Percentiles rank a stretch among this genome's conserved stretches.
Evolutionary conservation across 2,888 invertebrate genomes (phyloP).

Genomic region (Sphaerophoria taeniata): DNA sequence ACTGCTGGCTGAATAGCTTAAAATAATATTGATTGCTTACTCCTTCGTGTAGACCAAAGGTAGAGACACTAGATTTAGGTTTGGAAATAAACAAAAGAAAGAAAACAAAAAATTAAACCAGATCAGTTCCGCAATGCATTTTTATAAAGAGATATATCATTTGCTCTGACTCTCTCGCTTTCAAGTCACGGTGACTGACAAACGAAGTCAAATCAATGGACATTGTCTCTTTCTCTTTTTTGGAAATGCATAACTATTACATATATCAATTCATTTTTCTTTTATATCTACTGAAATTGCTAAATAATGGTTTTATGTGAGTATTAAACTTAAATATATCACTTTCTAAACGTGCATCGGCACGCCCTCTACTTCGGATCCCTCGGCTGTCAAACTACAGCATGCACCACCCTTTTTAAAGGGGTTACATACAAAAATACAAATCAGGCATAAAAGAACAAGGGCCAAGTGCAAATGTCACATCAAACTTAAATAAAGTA

Average conservation of each 20-base stretch:
- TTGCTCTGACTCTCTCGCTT: constrained; percentile 36
- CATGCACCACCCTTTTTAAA: constrained; percentile 12
- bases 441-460: constrained; percentile 1
- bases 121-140: constrained; percentile 68
- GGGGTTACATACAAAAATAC: constrained; percentile 17
- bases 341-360: constrained; percentile 63
- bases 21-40: constrained; percentile 64
- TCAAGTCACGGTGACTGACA: constrained; percentile 65
- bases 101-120: constrained; percentile 23
- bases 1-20: constrained; percentile 16
- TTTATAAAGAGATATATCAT: neutral
- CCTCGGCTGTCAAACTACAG: neutral
- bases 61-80: neutral
- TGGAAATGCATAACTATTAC: constrained; percentile 59
- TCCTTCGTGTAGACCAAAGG: constrained; percentile 2
- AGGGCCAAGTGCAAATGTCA: constrained; percentile 69
- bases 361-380: constrained; percentile 40
- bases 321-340: constrained; percentile 3
- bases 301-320: constrained; percentile 31
- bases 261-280: constrained; percentile 46
- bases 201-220: constrained; percentile 15
- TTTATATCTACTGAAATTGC: constrained; percentile 46
- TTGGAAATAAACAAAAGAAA: constrained; percentile 1
- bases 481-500: constrained; percentile 17
- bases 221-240: constrained; percentile 55